Evolutionary conservation across 2,888 invertebrate species (phyloP), one percentile per base, ranked within the genome.

Genomic region (Hydrotaea cyrtoneurina): DNA sequence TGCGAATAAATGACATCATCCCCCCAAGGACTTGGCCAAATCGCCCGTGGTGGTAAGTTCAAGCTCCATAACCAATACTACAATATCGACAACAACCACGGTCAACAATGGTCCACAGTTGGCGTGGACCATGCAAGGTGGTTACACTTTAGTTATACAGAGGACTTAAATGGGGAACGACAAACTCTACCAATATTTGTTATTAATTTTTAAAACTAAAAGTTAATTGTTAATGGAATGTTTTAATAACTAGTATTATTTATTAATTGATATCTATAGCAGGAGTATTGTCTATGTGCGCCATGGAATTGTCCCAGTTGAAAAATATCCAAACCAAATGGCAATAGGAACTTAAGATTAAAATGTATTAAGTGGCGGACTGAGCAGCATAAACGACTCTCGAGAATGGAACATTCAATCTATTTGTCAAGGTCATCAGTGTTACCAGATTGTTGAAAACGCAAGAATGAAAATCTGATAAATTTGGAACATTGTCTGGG

Each of bases 51-150:
- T 89, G 88, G 88, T 89, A 88, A 86, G 87, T 89, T 88, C 89
- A 89, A 87, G 88, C 89, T 86, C 88, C 87, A 78, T 89, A 88
- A 86, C 88, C 86, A 80, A 79, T 77, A 78, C 86, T 80, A 80
- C 82, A 82, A 86, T 81, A 79, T 79, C 81, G 50, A 82, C 83
- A 3, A 80, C 86, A 79, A 79, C 86, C 50, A 85, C 76, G 53
- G 79, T 71, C 19, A 87, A 85, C 74, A 82, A 85, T 74, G 86
- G 88, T 88, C 86, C 89, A 87, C 87, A 89, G 86, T 86, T 82
- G 71, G 79, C 85, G 17, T 85, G 85, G 85, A 79, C 85, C 74
- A 85, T 85, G 85, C 85, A 85, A 55, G 85, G 85, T 64, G 85
- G 85, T 46, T 85, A 85, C 46, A 85, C 85, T 53, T 71, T 85